These are phyloP conservation scores for Falco punctatus DNA, from an alignment of 2,113 vertebrate genomes.

Conservation along the genomic window DNA sequence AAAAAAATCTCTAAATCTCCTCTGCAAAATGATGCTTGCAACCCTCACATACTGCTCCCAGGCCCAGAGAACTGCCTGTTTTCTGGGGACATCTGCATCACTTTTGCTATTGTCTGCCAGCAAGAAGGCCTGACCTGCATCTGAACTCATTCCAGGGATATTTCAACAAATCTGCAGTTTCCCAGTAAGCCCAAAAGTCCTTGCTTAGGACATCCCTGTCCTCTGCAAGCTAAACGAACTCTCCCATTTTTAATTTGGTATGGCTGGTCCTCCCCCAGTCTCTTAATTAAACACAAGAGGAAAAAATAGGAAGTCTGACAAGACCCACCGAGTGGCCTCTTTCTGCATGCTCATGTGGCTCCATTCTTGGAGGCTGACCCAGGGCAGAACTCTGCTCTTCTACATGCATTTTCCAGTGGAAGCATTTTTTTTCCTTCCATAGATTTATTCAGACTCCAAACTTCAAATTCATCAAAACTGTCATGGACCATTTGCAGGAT, in stretches of 20 bases:
- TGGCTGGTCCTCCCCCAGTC: not conserved
- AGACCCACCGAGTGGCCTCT: not conserved
- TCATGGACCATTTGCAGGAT: constrained; percentile 51
- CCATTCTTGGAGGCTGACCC: constrained; percentile 42
- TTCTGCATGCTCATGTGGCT: not conserved
- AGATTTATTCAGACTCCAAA: constrained; percentile 44
- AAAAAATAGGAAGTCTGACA: not conserved
- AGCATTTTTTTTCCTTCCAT: not conserved
- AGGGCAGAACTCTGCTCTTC: constrained; percentile 26
- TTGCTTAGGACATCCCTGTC: not conserved
- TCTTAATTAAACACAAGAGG: constrained; percentile 42
- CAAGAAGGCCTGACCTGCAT: not conserved
- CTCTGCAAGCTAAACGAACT: not conserved
- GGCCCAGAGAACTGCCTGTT: not conserved
- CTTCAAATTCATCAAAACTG: constrained; percentile 67
- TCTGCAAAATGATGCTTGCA: not conserved
- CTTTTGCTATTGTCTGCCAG: not conserved
- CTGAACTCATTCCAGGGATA: constrained; percentile 4
- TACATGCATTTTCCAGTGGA: not conserved
- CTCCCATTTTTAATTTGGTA: constrained; percentile 18
- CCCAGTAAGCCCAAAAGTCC: not conserved
- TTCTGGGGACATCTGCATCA: not conserved
- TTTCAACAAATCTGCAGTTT: constrained; percentile 16
- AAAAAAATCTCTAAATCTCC: not conserved
- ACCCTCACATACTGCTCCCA: not conserved